Percentiles rank a stretch among this genome's conserved stretches.
Conservation (phyloP, 2,888 invertebrate species). For the Tetranychus truncatus region DNA sequence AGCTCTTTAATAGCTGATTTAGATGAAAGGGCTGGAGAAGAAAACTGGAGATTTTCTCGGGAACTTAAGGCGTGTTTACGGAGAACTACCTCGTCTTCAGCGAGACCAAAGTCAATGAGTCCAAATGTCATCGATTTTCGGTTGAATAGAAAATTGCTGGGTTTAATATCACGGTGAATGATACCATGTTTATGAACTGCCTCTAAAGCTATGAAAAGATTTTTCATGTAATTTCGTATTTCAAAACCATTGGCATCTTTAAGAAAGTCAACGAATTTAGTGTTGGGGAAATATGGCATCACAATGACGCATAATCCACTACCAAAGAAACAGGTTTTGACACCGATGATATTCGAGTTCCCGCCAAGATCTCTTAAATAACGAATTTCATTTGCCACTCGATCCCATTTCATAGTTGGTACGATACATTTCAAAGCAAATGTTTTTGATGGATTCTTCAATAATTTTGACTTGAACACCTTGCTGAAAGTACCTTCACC, state of each 20-base stretch:
- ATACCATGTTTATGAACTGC: conserved; percentile 65
- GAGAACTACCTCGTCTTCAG: conserved; percentile 40
- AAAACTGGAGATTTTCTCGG: background rate
- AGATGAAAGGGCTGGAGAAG: background rate
- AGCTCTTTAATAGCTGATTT: background rate
- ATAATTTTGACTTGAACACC: conserved; percentile 56
- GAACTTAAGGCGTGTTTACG: background rate
- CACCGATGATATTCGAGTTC: conserved; percentile 56
- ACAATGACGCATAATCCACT: conserved; percentile 63
- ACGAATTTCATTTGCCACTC: conserved; percentile 56
- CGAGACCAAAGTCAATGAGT: conserved; percentile 72
- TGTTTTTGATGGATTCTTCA: conserved; percentile 33
- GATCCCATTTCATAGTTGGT: conserved; percentile 62
- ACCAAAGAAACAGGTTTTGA: conserved; percentile 55
- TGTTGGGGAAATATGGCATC: conserved; percentile 72
- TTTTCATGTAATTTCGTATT: conserved; percentile 56
- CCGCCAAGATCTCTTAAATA: conserved; percentile 43
- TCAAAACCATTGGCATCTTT: conserved; percentile 38
- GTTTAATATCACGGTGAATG: conserved; percentile 76
- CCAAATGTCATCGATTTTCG: conserved; percentile 40
- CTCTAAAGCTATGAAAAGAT: conserved; percentile 53
- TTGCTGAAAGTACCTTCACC: conserved; percentile 51
- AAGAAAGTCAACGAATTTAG: conserved; percentile 58
- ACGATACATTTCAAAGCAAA: conserved; percentile 72
- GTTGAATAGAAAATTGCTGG: conserved; percentile 74